phyloP scores from a whole-genome alignment of 1,140 invertebrate species.

The Lordiphosa clarofinis region DNA sequence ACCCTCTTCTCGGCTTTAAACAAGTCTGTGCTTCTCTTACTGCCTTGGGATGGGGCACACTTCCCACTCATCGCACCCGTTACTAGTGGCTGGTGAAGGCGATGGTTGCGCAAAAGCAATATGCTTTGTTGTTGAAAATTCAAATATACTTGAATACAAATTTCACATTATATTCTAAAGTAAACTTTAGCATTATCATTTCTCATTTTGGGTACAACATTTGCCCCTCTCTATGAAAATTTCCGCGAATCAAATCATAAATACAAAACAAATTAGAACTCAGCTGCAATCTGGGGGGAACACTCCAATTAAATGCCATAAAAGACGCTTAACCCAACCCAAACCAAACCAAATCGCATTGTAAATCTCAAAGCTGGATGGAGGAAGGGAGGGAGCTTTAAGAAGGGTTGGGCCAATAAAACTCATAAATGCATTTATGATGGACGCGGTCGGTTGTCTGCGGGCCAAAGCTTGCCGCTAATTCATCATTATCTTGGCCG shows the following conservation, averaged over 20 bases:
- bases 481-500: slow-evolving; percentile 52
- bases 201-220: background rate
- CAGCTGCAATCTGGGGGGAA: slow-evolving; percentile 40
- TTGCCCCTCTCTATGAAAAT: slow-evolving; percentile 27
- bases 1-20: too few relatives aligned
- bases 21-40: too few relatives aligned
- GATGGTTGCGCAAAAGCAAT: too few relatives aligned
- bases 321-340: slow-evolving; percentile 30
- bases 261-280: slow-evolving; percentile 44
- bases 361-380: slow-evolving; percentile 52
- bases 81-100: too few relatives aligned
- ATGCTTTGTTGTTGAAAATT: too few relatives aligned
- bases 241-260: slow-evolving; percentile 77
- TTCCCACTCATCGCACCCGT: too few relatives aligned
- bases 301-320: slow-evolving; percentile 73
- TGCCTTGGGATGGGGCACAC: too few relatives aligned
- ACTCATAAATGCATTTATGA: slow-evolving; percentile 73
- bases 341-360: slow-evolving; percentile 29
- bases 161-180: too few relatives aligned
- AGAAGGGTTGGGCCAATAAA: slow-evolving; percentile 25
- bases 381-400: background rate
- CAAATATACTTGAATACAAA: too few relatives aligned
- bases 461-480: slow-evolving; percentile 37
- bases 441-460: slow-evolving; percentile 12
- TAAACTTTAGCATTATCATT: background rate